Evolutionary conservation across 1,140 invertebrate species (phyloP), one percentile per base, ranked within the genome.

Genomic region (Oscheius sp.): DNA sequence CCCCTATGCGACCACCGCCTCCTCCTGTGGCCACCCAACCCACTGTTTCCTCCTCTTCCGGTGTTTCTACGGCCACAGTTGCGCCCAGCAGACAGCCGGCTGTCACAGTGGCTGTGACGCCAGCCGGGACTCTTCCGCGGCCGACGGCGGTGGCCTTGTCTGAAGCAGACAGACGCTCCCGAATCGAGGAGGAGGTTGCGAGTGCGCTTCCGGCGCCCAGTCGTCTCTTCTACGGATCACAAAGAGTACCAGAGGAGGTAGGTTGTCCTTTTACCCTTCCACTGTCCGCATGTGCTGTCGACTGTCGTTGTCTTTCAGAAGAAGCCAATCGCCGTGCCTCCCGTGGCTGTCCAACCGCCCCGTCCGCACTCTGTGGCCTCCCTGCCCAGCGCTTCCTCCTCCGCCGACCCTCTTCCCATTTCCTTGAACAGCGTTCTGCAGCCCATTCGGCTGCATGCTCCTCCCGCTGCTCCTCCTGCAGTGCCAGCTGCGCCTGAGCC

Each of bases 161-260:
- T n/a, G 67, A 59, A 2, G 52, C 36, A 28, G 55, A 68, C 1
- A 36, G 67, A 42, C n/a, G 45, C 1, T 68, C 67, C 1, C 58
- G 32, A 35, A 68, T 68, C n/a, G 36, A 36, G 1, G 29, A 59
- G 28, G 67, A 68, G 15, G 23, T 68, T 2, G 20, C 52, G 0
- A 58, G 49, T 1, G 67, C 52, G n/a, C 67, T 68, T 31, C 67
- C 67, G 31, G 36, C 67, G n/a, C 67, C 67, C 13, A 68, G 67
- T 59, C 18, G 31, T 18, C 52, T 68, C 4, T 35, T 68, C 34
- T 68, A 58, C 15, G 67, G 67, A 29, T 38, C 67, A 7, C n/a
- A n/a, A n/a, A n/a, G n/a, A n/a, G n/a, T n/a, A n/a, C 4, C 7
- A 13, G 49, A 55, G 28, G 49, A 55, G 49, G 49, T 55, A 36